Evolutionary conservation across 1,140 invertebrate species (phyloP), one percentile per base, ranked within the genome.

Genomic region (Uloborus diversus): DNA sequence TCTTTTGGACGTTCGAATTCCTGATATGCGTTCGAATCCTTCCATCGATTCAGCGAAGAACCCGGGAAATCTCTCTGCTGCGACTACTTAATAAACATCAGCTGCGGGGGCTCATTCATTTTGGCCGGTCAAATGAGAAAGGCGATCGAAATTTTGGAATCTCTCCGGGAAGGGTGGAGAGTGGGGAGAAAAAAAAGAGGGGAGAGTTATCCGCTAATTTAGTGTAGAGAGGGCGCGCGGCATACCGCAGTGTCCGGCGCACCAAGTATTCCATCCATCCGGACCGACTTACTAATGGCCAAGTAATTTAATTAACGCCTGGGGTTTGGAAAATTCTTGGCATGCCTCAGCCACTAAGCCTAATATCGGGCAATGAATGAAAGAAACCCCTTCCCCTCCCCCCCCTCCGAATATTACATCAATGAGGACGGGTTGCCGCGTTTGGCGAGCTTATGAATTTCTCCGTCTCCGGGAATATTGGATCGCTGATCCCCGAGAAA

Each of bases 301-400:
- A 78, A 78, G 73, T 78, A 78, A 78, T 78, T 78, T 78, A 78
- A 78, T 78, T 78, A 78, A 78, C 73, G 73, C 73, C 61, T 37
- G 23, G 62, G 73, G 73, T 78, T 66, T 65, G 73, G 73, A 33
- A 78, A 78, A 78, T 78, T 78, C 73, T 78, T 78, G 61, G 73
- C 73, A 42, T 78, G 62, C 73, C 73, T 78, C 61, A 78, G 73
- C 73, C 73, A 78, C 73, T 78, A 78, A 78, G 62, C 73, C 73
- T 78, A 78, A 78, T 78, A 78, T 78, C 73, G 62, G 62, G 73
- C 71, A 62, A 73, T 75, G 71, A 75, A 78, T 78, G 73, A 66
- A 78, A 78, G 73, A 78, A 78, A 78, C 57, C 47, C 23, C 73
- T 49, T 32, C 70, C 23, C n/a, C 5, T 30, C 61, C 17, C 14